Conservation (phyloP, 2,888 invertebrate species). For the Diarsia rubi region DNA sequence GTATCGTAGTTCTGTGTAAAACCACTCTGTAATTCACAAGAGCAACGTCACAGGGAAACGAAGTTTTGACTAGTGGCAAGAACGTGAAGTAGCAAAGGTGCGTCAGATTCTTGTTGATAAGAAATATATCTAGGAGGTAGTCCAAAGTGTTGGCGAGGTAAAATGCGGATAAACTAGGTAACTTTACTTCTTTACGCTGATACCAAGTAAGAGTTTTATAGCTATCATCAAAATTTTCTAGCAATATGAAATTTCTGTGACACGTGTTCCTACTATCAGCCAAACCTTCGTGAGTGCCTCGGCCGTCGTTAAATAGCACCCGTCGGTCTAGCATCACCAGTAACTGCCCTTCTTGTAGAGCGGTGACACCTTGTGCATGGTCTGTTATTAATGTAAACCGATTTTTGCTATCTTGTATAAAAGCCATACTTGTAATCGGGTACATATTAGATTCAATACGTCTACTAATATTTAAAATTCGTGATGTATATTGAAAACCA, state of each 20-base stretch:
- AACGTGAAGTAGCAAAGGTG: constrained; percentile 77
- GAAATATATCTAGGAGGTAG: constrained; percentile 78
- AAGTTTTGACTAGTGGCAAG: constrained; percentile 80
- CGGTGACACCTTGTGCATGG: constrained; percentile 97
- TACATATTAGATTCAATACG: constrained; percentile 98
- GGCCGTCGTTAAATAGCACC: constrained; percentile 97
- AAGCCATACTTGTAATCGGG: constrained; percentile 97
- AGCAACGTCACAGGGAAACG: constrained; percentile 84
- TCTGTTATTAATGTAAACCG: constrained; percentile 95
- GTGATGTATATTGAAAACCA: constrained; percentile 96
- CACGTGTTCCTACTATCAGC: constrained; percentile 95
- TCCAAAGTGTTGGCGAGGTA: constrained; percentile 77
- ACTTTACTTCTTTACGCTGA: constrained; percentile 61
- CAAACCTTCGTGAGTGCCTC: constrained; percentile 98
- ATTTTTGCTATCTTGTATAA: constrained; percentile 93
- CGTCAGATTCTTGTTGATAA: constrained; percentile 75
- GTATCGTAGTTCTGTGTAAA: constrained; percentile 65
- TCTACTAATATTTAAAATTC: constrained; percentile 94
- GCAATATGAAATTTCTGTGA: constrained; percentile 80
- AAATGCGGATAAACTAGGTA: constrained; percentile 81
- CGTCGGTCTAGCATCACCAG: constrained; percentile 98
- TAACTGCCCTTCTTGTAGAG: constrained; percentile 96
- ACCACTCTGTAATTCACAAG: constrained; percentile 81
- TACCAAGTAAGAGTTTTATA: constrained; percentile 35
- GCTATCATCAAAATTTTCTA: constrained; percentile 78